phyloP scores from a whole-genome alignment of 2,888 invertebrate species.

The Caenorhabditis panamensis region DNA sequence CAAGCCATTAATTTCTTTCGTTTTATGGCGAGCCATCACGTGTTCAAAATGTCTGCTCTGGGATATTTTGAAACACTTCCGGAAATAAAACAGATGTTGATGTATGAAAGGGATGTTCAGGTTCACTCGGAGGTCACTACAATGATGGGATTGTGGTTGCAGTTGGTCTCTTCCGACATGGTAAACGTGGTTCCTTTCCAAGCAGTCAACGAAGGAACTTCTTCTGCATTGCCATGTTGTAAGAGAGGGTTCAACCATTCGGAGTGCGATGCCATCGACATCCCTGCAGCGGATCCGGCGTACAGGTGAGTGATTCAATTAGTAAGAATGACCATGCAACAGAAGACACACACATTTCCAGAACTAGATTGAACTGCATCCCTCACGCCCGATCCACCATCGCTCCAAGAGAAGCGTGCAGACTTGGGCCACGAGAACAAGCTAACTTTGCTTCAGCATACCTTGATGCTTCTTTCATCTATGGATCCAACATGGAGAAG shows the following conservation, averaged over 20 bases:
- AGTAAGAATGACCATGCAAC: conserved; percentile 4
- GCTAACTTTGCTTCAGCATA: conserved; percentile 94
- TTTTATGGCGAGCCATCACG: not conserved
- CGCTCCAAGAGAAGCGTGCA: conserved; percentile 74
- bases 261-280: conserved; percentile 78
- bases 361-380: conserved; percentile 72
- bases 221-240: conserved; percentile 77
- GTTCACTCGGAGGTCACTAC: conserved; percentile 84
- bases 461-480: conserved; percentile 88
- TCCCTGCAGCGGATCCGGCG: conserved; percentile 75
- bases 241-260: conserved; percentile 75
- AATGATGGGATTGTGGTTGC: conserved; percentile 84
- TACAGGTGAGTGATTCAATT: conserved; percentile 66
- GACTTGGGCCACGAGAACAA: conserved; percentile 86
- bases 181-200: conserved; percentile 84
- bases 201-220: conserved; percentile 50
- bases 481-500: conserved; percentile 92
- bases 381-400: conserved; percentile 76
- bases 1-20: conserved; percentile 6
- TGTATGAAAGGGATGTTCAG: conserved; percentile 79
- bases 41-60: conserved; percentile 6
- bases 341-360: conserved; percentile 37
- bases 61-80: conserved; percentile 55
- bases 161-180: conserved; percentile 79
- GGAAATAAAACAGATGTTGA: conserved; percentile 18